These are phyloP conservation scores for Zoanthus sociatus DNA, from an alignment of 92 coral and sea anemone genomes.

Conservation along the genomic window DNA sequence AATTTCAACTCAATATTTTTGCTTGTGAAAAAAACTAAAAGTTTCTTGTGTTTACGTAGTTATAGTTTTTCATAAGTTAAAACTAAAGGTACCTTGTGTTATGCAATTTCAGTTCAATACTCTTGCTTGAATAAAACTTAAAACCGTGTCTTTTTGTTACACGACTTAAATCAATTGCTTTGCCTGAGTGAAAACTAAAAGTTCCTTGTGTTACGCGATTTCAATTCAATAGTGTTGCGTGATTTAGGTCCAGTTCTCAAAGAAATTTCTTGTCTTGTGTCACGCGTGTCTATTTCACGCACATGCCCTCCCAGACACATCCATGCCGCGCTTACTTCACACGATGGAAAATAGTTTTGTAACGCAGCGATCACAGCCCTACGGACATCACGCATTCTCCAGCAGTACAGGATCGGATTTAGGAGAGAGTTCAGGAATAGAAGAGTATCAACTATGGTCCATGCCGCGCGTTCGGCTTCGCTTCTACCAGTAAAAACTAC, in stretches of 20 bases:
- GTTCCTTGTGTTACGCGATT: neutral
- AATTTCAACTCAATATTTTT: neutral
- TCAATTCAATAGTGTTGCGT: constrained; percentile 8
- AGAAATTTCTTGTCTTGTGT: constrained; percentile 15
- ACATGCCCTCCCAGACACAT: neutral
- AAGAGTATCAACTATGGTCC: constrained; percentile 51
- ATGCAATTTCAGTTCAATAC: no score
- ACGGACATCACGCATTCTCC: constrained; percentile 69
- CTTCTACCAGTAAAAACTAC: constrained; percentile 54
- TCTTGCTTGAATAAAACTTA: no score
- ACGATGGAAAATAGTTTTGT: constrained; percentile 1
- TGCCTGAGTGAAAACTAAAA: no score
- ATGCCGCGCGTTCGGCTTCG: constrained; percentile 48
- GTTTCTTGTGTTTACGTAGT: neutral
- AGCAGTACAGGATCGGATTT: constrained; percentile 60
- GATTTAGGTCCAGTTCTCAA: constrained; percentile 11
- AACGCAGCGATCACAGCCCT: constrained; percentile 8
- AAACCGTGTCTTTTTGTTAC: no score
- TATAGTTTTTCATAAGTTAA: no score
- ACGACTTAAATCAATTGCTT: no score
- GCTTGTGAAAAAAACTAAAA: no score
- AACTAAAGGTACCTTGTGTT: no score
- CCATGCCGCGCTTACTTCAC: neutral
- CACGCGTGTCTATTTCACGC: neutral
- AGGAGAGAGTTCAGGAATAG: constrained; percentile 63